These are phyloP conservation scores for Leucopternis melanops DNA, from an alignment of 2,113 vertebrate genomes.

Conservation along the genomic window DNA sequence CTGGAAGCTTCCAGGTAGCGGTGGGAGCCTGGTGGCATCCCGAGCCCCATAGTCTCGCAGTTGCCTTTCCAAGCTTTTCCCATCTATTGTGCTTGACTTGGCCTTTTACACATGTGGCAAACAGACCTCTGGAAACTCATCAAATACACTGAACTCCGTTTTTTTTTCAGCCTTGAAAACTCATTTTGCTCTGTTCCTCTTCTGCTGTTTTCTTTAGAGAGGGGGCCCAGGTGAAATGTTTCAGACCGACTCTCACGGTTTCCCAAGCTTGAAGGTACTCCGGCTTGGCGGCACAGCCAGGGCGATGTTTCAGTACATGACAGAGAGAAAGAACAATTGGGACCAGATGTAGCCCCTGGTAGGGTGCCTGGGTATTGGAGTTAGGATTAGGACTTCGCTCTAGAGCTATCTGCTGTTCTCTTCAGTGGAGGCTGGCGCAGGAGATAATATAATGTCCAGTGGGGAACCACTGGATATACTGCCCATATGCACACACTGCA, in stretches of 20 bases:
- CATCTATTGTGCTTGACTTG: neutral
- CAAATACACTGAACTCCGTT: neutral
- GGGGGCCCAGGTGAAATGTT: neutral
- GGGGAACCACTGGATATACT: neutral
- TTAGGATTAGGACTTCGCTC: neutral
- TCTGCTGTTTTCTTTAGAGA: neutral
- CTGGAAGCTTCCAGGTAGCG: neutral
- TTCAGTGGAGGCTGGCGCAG: neutral
- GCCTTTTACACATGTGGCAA: neutral
- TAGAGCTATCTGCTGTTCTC: neutral
- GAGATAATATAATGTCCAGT: neutral
- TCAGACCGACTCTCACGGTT: neutral
- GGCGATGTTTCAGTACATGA: neutral
- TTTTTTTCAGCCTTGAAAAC: neutral
- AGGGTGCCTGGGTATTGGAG: neutral
- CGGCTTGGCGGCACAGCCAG: neutral
- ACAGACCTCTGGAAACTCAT: neutral
- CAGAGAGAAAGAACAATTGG: neutral
- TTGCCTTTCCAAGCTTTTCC: neutral
- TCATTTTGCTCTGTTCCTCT: neutral
- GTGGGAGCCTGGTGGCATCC: neutral
- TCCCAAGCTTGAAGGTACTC: neutral
- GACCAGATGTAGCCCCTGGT: neutral
- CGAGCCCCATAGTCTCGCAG: neutral
- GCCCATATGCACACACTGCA: neutral